Conservation (phyloP, 1,140 invertebrate species). For the Sinonovacula constricta region DNA sequence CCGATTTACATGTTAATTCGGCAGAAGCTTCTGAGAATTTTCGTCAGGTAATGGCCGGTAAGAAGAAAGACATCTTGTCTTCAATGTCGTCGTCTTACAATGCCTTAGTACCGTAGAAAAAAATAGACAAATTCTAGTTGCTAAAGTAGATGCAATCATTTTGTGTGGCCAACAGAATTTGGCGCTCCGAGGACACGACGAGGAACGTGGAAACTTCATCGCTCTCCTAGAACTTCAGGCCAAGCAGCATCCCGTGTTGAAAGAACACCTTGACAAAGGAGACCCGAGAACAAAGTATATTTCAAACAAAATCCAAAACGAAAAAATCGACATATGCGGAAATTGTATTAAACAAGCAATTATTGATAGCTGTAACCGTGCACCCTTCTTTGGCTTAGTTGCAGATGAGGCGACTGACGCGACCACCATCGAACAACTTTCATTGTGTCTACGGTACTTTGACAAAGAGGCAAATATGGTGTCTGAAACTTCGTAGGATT, state of each 20-base stretch:
- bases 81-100: slow-evolving; percentile 1
- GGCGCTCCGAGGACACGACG: neutral
- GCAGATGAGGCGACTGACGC: slow-evolving; percentile 37
- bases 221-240: neutral
- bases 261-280: neutral
- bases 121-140: neutral
- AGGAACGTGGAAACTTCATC: neutral
- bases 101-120: neutral
- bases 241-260: neutral
- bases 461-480: too few relatives aligned
- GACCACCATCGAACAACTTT: slow-evolving; percentile 21
- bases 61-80: slow-evolving; percentile 18
- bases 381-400: slow-evolving; percentile 32
- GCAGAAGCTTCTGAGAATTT: slow-evolving; percentile 33
- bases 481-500: slow-evolving; percentile 1
- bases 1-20: slow-evolving; percentile 5
- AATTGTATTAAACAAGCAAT: slow-evolving; percentile 1
- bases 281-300: too few relatives aligned
- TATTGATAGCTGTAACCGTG: neutral
- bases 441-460: slow-evolving; percentile 13
- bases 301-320: slow-evolving; percentile 50
- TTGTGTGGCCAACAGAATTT: neutral
- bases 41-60: slow-evolving; percentile 1
- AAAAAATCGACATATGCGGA: slow-evolving; percentile 29
- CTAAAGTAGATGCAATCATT: neutral